These are phyloP conservation scores for Rattus norvegicus DNA, from an alignment of 2,113 vertebrate species.

Conservation along the genomic window DNA sequence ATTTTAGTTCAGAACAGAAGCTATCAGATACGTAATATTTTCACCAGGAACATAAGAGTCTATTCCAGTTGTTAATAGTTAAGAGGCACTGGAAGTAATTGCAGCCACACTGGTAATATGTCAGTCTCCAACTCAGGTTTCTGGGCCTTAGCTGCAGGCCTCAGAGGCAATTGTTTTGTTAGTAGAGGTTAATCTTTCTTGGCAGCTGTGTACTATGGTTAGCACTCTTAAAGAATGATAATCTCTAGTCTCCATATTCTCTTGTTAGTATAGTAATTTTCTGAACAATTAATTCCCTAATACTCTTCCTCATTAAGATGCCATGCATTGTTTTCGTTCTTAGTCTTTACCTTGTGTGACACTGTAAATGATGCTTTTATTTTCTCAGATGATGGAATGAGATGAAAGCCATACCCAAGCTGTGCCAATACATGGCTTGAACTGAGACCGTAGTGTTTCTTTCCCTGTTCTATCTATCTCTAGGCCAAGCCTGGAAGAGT, in stretches of 20 bases:
- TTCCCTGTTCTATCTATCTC: too few species aligned
- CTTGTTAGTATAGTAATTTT: background rate
- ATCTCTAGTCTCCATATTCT: background rate
- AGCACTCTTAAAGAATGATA: background rate
- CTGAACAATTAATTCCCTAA: background rate
- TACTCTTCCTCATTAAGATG: background rate
- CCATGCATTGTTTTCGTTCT: background rate
- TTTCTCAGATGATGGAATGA: too few species aligned
- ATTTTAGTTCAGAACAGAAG: background rate
- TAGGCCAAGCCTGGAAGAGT: too few species aligned
- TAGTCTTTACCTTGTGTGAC: background rate
- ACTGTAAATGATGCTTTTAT: too few species aligned
- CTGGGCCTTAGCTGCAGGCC: background rate
- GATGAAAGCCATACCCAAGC: too few species aligned
- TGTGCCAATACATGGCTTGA: too few species aligned
- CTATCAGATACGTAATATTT: background rate
- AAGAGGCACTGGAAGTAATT: background rate
- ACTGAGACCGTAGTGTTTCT: too few species aligned
- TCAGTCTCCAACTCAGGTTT: background rate
- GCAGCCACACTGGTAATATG: background rate
- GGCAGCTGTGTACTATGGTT: background rate
- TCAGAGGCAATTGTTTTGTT: background rate
- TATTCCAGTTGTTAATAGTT: background rate
- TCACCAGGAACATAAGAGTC: background rate
- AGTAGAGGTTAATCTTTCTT: too few species aligned